These are phyloP conservation scores for Eurystomus glaucurus DNA, from an alignment of 2,797 vertebrate species.

Conservation along the genomic window DNA sequence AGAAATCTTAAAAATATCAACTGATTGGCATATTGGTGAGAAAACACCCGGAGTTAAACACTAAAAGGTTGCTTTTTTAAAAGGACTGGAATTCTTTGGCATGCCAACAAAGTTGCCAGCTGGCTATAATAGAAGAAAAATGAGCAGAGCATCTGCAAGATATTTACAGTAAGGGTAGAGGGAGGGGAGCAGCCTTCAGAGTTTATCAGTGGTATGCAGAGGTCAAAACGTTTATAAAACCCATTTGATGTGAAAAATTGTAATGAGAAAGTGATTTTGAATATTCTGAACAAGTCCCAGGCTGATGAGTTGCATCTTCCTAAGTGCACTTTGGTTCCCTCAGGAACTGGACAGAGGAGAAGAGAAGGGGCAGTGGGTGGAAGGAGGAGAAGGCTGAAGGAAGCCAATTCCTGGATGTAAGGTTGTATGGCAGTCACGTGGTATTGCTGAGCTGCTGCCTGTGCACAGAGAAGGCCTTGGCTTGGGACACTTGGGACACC, in stretches of 20 bases:
- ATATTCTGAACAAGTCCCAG: background rate
- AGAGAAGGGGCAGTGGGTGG: background rate
- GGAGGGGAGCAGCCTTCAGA: constrained; percentile 19
- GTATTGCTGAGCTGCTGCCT: background rate
- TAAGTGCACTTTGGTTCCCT: background rate
- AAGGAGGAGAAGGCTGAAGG: background rate
- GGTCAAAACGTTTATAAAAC: constrained; percentile 64
- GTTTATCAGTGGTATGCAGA: constrained; percentile 72
- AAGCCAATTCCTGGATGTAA: fast-evolving
- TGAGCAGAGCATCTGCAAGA: constrained; percentile 68
- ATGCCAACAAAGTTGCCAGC: constrained; percentile 62
- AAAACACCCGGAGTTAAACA: background rate
- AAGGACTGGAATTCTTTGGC: constrained; percentile 39
- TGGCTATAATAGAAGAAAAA: constrained; percentile 68
- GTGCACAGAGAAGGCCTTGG: background rate
- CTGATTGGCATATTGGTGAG: background rate
- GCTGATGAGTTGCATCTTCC: background rate
- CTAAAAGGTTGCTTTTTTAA: constrained; percentile 35
- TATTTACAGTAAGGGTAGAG: constrained; percentile 61
- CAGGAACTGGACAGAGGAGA: background rate
- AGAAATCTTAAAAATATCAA: background rate
- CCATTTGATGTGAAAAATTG: constrained; percentile 55
- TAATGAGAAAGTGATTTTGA: constrained; percentile 41
- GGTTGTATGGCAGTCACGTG: background rate
- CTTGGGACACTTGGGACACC: background rate